Evolutionary conservation across 2,797 vertebrate genomes (phyloP).

Genomic region (Cyclopterus lumpus): DNA sequence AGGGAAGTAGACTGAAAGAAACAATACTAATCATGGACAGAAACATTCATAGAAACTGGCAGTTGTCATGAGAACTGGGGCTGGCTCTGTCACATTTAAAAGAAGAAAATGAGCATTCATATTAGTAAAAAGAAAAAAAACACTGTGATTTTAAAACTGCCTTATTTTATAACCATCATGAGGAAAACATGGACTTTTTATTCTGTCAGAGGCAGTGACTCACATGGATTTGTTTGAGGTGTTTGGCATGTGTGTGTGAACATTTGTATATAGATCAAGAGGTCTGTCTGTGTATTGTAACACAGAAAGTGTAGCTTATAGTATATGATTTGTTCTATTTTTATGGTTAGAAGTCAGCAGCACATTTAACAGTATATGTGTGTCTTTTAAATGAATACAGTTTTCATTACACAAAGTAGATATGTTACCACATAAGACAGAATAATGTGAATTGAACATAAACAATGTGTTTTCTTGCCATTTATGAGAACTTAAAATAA

Average conservation of each 20-base stretch:
- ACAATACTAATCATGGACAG: slow-evolving; percentile 34
- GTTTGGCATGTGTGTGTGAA: slow-evolving; percentile 56
- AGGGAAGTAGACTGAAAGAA: slow-evolving; percentile 44
- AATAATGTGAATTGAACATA: slow-evolving; percentile 58
- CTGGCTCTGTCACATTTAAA: slow-evolving; percentile 49
- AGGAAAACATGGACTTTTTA: slow-evolving; percentile 36
- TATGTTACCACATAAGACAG: slow-evolving; percentile 1
- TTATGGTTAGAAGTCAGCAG: slow-evolving; percentile 40
- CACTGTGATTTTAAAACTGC: slow-evolving; percentile 23
- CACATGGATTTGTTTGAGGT: slow-evolving; percentile 50
- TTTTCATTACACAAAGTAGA: slow-evolving; percentile 30
- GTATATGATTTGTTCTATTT: slow-evolving; percentile 62
- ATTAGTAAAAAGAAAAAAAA: slow-evolving; percentile 9
- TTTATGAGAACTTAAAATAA: slow-evolving; percentile 57
- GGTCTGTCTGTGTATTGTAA: slow-evolving; percentile 43
- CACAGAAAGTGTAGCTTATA: slow-evolving; percentile 41
- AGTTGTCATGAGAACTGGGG: slow-evolving; percentile 65
- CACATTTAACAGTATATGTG: slow-evolving; percentile 44
- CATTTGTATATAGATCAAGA: slow-evolving; percentile 67
- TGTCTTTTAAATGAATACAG: slow-evolving; percentile 50
- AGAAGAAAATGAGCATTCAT: slow-evolving; percentile 46
- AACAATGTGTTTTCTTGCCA: slow-evolving; percentile 21
- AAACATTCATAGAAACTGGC: slow-evolving; percentile 41
- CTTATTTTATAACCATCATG: slow-evolving; percentile 51
- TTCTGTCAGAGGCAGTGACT: slow-evolving; percentile 36